Conservation (phyloP, 2,113 vertebrate genomes). For the Agelaius phoeniceus region DNA sequence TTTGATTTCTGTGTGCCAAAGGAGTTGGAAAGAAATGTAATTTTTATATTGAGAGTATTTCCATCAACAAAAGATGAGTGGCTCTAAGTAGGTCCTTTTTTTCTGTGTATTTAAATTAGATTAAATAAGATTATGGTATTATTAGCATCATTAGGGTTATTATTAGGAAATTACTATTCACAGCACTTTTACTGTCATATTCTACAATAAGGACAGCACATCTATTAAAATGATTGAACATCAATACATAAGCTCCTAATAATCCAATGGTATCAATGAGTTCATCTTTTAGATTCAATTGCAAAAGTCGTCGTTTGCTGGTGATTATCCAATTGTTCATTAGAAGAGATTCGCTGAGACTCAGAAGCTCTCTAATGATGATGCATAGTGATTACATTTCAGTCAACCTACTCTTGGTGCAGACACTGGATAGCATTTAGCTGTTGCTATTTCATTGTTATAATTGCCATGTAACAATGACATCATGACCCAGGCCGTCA, state of each 20-base stretch:
- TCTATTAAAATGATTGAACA: conserved; percentile 45
- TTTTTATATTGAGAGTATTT: conserved; percentile 46
- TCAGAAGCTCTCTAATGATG: conserved; percentile 35
- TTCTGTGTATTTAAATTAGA: conserved; percentile 50
- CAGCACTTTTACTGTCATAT: conserved; percentile 1
- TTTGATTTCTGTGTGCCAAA: conserved; percentile 34
- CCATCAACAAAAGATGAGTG: conserved; percentile 18
- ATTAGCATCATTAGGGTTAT: conserved; percentile 55
- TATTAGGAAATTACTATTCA: conserved; percentile 50
- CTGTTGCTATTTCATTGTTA: neutral
- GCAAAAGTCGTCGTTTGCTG: neutral
- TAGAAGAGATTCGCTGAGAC: conserved; percentile 16
- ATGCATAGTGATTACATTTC: neutral
- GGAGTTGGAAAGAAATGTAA: conserved; percentile 29
- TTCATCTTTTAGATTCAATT: conserved; percentile 39
- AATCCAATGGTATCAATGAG: conserved; percentile 39
- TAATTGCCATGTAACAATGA: neutral
- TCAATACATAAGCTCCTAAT: conserved; percentile 36
- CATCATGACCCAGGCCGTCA: neutral
- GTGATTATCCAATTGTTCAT: conserved; percentile 49
- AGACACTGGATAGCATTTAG: neutral
- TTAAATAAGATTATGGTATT: conserved; percentile 57
- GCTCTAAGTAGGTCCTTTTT: conserved; percentile 26
- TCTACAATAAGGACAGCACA: conserved; percentile 7
- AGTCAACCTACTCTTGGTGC: neutral